Evolutionary conservation across 2,113 vertebrate genomes (phyloP).

Genomic region (Dryoscopus gambensis): DNA sequence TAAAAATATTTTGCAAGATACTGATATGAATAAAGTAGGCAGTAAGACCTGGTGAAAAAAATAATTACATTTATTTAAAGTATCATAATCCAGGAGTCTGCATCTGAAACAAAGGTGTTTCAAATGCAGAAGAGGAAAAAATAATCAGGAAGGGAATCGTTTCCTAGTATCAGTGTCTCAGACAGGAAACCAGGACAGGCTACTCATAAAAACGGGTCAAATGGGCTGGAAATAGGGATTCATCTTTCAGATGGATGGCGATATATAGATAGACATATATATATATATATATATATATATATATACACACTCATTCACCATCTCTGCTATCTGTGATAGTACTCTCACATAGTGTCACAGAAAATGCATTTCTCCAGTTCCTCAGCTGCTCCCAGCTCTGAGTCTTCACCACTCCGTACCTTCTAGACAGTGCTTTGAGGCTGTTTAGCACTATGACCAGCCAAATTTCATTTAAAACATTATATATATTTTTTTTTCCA

Average conservation of each 20-base stretch:
- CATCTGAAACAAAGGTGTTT: not conserved
- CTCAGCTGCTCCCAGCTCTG: not conserved
- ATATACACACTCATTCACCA: not conserved
- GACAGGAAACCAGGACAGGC: not conserved
- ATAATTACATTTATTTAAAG: not conserved
- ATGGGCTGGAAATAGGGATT: not conserved
- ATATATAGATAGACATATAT: not conserved
- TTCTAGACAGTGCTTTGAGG: not conserved
- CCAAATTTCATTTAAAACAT: not conserved
- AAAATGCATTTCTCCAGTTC: not conserved
- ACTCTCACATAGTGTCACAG: not conserved
- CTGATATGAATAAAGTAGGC: not conserved
- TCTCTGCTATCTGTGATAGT: not conserved
- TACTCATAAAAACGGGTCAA: not conserved
- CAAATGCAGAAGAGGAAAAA: not conserved
- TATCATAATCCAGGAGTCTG: not conserved
- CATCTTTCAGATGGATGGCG: not conserved
- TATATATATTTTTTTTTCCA: not conserved
- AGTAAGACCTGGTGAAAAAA: not conserved
- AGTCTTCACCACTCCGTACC: fast-evolving
- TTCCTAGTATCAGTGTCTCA: not conserved
- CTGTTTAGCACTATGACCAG: not conserved
- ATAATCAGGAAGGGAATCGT: not conserved
- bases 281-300: too few species aligned
- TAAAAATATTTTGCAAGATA: not conserved